Base-by-base conservation (phyloP, 2,888 invertebrate species). In the Hypercompe scribonia region DNA sequence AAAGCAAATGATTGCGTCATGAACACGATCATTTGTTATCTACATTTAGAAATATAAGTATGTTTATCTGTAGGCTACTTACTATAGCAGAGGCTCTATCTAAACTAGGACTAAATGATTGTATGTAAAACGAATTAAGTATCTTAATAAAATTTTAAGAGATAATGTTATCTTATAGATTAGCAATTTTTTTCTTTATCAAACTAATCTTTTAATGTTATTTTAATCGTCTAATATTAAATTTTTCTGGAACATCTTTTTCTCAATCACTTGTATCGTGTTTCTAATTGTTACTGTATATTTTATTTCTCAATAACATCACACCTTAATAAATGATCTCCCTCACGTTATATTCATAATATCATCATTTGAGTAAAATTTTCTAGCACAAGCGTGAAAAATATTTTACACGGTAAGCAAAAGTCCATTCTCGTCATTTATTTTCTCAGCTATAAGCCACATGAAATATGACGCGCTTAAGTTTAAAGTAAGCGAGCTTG, bases 401-500 rank as follows among this genome's bases (percentile, higher is more conserved):
- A 50, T 34, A 54, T 50, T 50, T 24, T 50, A 28, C 50, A 54
- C 50, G 33, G 42, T 65, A 69, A 69, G 61, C 69, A 31, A n/a
- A 69, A 69, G 68, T 61, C 69, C n/a, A 39, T 69, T 34, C 18
- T 42, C 69, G 42, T 61, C 39, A 69, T 69, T 69, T 61, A 69
- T 69, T 69, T 69, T 39, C 69, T 69, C 39, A 18, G 39, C 69
- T 61, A 42, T 61, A 39, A 61, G 61, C 61, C 28, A n/a, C 31
- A 31, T 69, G 50, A 70, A 65, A 70, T 70, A 70, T 70, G 70
- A 70, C 64, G 65, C 31, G 54, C 50, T 65, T 65, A 54, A 70
- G 50, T 65, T 50, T 65, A 70, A 64, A 54, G 24, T 33, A 50
- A 65, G 28, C 63, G 42, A 24, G 69, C 69, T 61, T n/a, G n/a